Evolutionary conservation across 2,797 vertebrate genomes (phyloP).

Genomic region (Hypotaenidia okinawae): DNA sequence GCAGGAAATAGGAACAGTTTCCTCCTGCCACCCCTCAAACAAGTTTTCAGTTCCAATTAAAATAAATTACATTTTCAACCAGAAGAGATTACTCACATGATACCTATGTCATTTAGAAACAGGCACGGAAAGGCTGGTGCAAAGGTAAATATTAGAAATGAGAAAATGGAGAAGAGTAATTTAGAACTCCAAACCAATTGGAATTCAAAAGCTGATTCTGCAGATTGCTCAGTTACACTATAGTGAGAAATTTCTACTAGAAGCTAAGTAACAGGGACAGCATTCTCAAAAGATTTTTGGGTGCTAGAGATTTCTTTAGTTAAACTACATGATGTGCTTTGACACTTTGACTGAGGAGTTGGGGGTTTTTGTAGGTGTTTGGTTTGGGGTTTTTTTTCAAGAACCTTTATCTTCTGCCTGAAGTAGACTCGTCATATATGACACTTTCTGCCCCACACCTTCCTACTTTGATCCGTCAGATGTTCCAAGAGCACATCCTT

Average conservation of each 20-base stretch:
- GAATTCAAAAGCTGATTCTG: background rate
- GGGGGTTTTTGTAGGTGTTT: too few species aligned
- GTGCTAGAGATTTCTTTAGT: background rate
- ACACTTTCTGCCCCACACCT: background rate
- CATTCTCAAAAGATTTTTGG: background rate
- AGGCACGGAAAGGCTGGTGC: background rate
- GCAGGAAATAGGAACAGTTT: slow-evolving; percentile 44
- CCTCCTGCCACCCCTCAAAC: slow-evolving; percentile 43
- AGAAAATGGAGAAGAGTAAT: background rate
- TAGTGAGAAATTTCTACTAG: background rate
- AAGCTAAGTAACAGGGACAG: background rate
- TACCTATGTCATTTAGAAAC: slow-evolving; percentile 18
- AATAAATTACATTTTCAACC: slow-evolving; percentile 54
- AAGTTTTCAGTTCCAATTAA: slow-evolving; percentile 64
- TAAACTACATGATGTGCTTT: background rate
- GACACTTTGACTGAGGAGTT: background rate
- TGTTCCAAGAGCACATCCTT: background rate
- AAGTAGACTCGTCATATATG: background rate
- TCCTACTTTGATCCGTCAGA: background rate
- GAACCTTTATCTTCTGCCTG: background rate
- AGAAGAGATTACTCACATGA: slow-evolving; percentile 9
- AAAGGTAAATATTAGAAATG: background rate
- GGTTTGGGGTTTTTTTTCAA: background rate
- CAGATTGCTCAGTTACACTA: background rate
- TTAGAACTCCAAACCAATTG: background rate